These are phyloP conservation scores for Corythaixoides concolor DNA, from an alignment of 2,113 vertebrate genomes.

Conservation along the genomic window DNA sequence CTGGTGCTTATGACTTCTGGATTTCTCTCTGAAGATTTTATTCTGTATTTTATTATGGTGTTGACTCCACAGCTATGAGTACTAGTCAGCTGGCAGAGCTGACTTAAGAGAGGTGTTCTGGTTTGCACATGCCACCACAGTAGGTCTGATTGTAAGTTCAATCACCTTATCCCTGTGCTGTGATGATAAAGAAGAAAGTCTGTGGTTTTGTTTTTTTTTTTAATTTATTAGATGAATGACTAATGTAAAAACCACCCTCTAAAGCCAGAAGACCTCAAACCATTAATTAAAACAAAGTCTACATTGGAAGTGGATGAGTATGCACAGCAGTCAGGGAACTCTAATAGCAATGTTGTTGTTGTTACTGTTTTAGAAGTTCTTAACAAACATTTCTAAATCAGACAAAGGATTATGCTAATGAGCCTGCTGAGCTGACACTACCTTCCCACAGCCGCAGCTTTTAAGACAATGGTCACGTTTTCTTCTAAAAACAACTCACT, in stretches of 20 bases:
- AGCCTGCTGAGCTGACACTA: background rate
- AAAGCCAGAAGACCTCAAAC: background rate
- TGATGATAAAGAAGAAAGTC: background rate
- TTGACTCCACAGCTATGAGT: background rate
- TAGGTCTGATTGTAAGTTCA: background rate
- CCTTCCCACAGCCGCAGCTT: background rate
- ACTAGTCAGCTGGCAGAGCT: background rate
- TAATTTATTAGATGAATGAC: background rate
- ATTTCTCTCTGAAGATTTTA: background rate
- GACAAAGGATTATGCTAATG: constrained; percentile 15
- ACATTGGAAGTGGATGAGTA: background rate
- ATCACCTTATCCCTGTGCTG: background rate
- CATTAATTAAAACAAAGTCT: background rate
- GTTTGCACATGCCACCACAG: fast-evolving
- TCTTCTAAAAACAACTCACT: background rate
- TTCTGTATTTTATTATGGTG: background rate
- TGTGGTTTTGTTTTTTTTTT: background rate
- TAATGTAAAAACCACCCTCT: background rate
- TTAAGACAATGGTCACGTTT: background rate
- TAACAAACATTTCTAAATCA: background rate
- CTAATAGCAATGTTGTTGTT: background rate
- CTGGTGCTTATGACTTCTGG: background rate
- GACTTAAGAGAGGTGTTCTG: background rate
- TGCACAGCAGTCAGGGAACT: background rate
- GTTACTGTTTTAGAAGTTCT: background rate